phyloP scores from a whole-genome alignment of 2,797 vertebrate genomes.

The Centropyge bicolor region DNA sequence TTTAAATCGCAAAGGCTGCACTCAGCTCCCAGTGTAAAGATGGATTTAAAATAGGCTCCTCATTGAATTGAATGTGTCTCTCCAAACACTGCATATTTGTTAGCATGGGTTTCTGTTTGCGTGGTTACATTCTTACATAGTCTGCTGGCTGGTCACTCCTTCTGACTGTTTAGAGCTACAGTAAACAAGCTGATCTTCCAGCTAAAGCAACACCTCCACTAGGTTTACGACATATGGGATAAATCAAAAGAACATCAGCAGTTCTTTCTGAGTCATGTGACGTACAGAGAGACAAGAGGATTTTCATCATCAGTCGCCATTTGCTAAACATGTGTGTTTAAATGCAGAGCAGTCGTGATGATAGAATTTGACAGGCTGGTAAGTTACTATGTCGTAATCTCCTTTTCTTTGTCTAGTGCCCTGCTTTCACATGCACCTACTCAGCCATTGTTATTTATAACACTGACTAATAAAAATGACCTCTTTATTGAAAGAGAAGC shows the following conservation, averaged over 20 bases:
- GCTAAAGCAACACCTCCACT: conserved; percentile 1
- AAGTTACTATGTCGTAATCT: background rate
- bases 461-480: background rate
- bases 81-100: conserved; percentile 11
- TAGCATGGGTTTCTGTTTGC: conserved; percentile 12
- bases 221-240: background rate
- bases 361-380: background rate
- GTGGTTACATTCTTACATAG: background rate
- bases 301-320: background rate
- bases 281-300: background rate
- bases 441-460: conserved; percentile 5
- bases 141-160: background rate
- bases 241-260: conserved; percentile 10
- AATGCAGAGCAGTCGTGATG: background rate
- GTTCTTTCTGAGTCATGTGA: background rate
- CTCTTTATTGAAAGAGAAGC: background rate
- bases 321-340: background rate
- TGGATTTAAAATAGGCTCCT: conserved; percentile 26
- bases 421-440: background rate
- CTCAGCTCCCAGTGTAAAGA: conserved; percentile 43
- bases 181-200: conserved; percentile 43
- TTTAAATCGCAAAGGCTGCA: conserved; percentile 28
- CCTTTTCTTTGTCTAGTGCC: conserved; percentile 3
- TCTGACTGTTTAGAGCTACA: conserved; percentile 45
- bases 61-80: background rate